A percentile compares a stretch with the other conserved stretches of the same genome.
Conservation (phyloP, 2,113 vertebrate genomes). For the Psophia crepitans region DNA sequence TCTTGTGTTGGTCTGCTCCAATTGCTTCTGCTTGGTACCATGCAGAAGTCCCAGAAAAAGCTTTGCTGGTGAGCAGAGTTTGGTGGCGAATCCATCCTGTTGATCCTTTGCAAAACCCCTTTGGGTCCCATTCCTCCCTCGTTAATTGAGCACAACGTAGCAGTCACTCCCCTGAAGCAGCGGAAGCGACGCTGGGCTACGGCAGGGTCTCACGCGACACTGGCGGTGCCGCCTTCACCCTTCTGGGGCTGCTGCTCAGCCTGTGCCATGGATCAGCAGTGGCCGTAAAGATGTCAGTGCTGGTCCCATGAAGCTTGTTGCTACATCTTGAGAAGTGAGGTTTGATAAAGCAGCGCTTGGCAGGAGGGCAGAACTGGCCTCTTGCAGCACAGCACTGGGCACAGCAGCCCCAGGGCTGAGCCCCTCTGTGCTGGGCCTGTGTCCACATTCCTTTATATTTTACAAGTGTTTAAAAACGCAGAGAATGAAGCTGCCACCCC, state of each 20-base stretch:
- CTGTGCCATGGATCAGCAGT: background rate
- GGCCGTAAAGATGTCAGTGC: background rate
- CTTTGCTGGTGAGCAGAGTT: background rate
- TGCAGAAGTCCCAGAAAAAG: rapidly evolving
- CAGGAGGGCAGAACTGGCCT: background rate
- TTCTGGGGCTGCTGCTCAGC: background rate
- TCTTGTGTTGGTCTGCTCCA: background rate
- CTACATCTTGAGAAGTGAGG: background rate
- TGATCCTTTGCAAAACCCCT: background rate
- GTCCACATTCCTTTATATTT: rapidly evolving
- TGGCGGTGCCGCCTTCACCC: rapidly evolving
- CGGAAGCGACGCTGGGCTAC: rapidly evolving
- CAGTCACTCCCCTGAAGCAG: rapidly evolving
- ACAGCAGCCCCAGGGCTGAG: background rate
- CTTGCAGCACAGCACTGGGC: background rate
- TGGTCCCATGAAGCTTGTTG: background rate
- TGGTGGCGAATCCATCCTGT: background rate
- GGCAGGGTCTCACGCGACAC: rapidly evolving
- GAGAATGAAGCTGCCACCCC: background rate
- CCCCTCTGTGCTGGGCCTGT: background rate
- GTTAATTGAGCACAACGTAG: rapidly evolving
- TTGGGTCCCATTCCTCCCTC: background rate
- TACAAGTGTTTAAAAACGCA: background rate
- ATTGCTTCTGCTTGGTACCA: background rate
- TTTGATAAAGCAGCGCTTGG: background rate